Evolutionary conservation across 2,113 vertebrate species (phyloP).

Genomic region (Campylorhamphus procurvoides): DNA sequence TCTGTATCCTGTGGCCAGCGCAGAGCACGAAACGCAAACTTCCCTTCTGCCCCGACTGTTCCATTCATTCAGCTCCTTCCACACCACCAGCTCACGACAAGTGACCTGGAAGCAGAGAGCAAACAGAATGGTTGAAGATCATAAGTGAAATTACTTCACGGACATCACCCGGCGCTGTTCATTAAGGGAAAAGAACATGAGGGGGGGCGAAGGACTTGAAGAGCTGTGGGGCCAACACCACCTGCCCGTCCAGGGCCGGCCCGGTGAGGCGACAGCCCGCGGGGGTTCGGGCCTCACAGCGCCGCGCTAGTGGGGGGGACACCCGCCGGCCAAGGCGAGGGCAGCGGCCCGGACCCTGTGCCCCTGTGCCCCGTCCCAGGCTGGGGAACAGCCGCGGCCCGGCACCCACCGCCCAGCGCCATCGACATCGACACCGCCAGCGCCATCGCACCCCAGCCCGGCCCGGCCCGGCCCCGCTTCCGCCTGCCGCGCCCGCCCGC

Average conservation of each 20-base stretch:
- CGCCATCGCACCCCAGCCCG: neutral
- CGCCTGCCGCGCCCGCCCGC: neutral
- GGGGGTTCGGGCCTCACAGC: neutral
- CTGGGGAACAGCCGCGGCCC: neutral
- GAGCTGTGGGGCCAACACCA: neutral
- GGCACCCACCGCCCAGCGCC: neutral
- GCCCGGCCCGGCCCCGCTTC: neutral
- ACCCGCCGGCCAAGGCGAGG: neutral
- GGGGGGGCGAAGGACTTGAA: accelerated
- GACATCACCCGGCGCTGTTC: neutral
- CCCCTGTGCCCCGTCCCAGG: no score
- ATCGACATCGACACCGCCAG: neutral
- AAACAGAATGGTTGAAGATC: neutral
- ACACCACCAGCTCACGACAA: neutral
- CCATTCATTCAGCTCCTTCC: conserved; percentile 28
- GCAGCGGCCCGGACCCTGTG: no score
- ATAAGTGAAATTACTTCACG: neutral
- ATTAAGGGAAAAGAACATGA: no score
- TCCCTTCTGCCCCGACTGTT: neutral
- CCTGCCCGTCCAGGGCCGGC: neutral
- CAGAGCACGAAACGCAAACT: neutral
- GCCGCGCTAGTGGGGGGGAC: no score
- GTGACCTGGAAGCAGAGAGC: neutral
- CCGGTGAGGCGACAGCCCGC: neutral
- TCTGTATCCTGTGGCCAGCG: neutral